These are phyloP conservation scores for Pachyuromys duprasi DNA, from an alignment of 2,797 vertebrate species.

Conservation along the genomic window DNA sequence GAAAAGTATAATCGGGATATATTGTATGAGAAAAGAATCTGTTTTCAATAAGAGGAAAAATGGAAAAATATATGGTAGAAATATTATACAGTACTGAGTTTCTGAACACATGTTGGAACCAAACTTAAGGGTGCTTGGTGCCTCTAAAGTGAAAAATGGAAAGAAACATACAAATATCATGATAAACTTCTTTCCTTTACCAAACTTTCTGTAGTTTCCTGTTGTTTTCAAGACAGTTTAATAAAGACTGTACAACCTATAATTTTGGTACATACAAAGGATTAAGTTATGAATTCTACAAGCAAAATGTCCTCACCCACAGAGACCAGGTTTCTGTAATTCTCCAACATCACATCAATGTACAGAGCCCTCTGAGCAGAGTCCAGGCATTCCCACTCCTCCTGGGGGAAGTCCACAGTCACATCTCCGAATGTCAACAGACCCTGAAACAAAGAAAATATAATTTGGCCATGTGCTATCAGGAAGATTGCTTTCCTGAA, in stretches of 20 bases:
- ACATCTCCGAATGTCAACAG: background rate
- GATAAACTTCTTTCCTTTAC: background rate
- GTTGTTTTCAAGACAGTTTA: background rate
- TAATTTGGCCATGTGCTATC: background rate
- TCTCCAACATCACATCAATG: background rate
- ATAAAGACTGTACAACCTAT: background rate
- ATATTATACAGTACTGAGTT: background rate
- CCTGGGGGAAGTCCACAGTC: background rate
- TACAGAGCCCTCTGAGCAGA: background rate
- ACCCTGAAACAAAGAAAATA: background rate
- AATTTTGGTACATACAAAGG: background rate
- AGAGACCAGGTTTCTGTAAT: background rate
- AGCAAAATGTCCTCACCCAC: background rate
- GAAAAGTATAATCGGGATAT: background rate
- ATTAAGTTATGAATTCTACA: background rate
- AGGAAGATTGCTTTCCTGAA: background rate
- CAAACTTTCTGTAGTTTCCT: background rate
- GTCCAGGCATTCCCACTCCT: background rate
- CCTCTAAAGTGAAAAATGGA: background rate
- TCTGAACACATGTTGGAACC: background rate
- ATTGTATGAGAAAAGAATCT: background rate
- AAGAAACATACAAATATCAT: background rate
- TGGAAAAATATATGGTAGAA: background rate
- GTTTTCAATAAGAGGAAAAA: background rate
- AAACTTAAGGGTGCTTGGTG: background rate